These are phyloP conservation scores for Ethmia dodecea DNA, from an alignment of 2,888 invertebrate species.

Conservation along the genomic window DNA sequence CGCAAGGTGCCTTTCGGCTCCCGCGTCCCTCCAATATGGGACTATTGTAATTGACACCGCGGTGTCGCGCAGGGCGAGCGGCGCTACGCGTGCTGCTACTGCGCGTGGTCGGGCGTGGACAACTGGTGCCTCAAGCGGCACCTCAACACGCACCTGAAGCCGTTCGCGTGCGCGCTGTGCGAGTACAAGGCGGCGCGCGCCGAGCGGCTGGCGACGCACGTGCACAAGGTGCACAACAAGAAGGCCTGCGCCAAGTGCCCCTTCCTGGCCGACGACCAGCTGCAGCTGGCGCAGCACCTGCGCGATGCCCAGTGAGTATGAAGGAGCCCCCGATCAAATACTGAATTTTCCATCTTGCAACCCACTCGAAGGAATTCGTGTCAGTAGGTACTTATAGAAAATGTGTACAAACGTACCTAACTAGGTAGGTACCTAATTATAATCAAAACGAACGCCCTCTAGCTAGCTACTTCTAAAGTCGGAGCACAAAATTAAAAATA, in stretches of 20 bases:
- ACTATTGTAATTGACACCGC: too few species aligned
- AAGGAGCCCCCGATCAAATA: too few species aligned
- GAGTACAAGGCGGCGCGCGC: slow-evolving; percentile 96
- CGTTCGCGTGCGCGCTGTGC: slow-evolving; percentile 92
- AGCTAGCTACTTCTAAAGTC: too few species aligned
- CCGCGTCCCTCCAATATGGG: too few species aligned
- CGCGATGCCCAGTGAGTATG: slow-evolving; percentile 87
- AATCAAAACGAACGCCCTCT: too few species aligned
- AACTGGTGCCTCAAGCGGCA: slow-evolving; percentile 96
- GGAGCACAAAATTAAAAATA: too few species aligned
- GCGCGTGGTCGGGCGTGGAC: slow-evolving; percentile 94
- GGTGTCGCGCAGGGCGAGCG: slow-evolving; percentile 76
- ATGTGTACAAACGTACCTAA: too few species aligned
- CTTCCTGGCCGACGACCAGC: slow-evolving; percentile 90
- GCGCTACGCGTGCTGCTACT: slow-evolving; percentile 91
- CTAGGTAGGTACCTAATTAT: too few species aligned
- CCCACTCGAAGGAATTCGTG: too few species aligned
- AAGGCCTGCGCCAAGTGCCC: slow-evolving; percentile 93
- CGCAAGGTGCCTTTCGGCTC: too few species aligned
- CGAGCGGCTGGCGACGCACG: slow-evolving; percentile 92
- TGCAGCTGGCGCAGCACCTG: slow-evolving; percentile 87
- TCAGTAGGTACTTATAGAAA: too few species aligned
- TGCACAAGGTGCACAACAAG: slow-evolving; percentile 94
- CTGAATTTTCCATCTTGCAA: too few species aligned
- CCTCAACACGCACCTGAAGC: slow-evolving; percentile 94